Base-by-base conservation (phyloP, 92 coral and sea anemone species). In the Umimayanthus chanpuru region DNA sequence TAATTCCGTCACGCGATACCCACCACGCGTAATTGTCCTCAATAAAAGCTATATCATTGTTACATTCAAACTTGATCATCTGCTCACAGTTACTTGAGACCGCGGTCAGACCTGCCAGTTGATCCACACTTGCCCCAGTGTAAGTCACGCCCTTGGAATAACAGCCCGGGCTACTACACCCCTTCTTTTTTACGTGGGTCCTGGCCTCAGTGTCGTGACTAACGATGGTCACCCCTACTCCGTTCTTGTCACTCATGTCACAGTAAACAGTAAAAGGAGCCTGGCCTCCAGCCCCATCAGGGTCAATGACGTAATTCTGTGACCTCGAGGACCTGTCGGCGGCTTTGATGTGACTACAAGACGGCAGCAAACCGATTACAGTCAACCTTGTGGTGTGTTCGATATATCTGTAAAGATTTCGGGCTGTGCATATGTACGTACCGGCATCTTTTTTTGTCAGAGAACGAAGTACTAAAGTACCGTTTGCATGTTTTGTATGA, bases 1-100 rank as follows among this genome's bases (percentile, higher is more conserved):
- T 82, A 8, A 53, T 84, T 29, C 93, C 92, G 50, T 93, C 89
- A 87, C 96, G 96, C 85, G 96, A 94, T 71, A 94, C 92, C 96
- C 93, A 94, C 96, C 94, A 94, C 36, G 82, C 90, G 29, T n/a
- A 0, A 3, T 44, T 38, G 0, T 23, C 70, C 16, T 0, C 7
- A 0, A 88, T 20, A 29, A 79, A 85, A 5, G 81, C 9, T 3
- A 86, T 36, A 23, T 29, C 91, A 81, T 89, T 84, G 11, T 89
- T 77, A 30, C 94, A 92, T 21, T 92, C 93, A 36, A 83, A 90
- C 61, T 90, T 93, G 50, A 93, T 93, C 73, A 90, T 90, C 93
- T 92, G 95, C 47, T 92, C 93, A 88, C 93, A 92, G 90, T 90
- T 71, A 15, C 77, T 32, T 29, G 94, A 92, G 65, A 88, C 90